These are phyloP conservation scores for Chaetodon auriga DNA, from an alignment of 2,113 vertebrate species.

Conservation along the genomic window DNA sequence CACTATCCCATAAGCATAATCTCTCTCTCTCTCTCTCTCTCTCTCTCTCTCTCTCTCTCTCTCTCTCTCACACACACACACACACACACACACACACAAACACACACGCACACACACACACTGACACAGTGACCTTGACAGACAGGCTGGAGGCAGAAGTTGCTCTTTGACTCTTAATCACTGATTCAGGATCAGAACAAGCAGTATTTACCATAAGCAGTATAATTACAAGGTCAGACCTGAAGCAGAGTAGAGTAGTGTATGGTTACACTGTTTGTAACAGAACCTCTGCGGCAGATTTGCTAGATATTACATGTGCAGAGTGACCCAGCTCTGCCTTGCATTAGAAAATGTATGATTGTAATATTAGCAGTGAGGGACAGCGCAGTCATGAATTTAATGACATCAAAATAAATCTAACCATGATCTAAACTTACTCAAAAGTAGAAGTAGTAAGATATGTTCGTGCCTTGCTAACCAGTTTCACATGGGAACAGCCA, in stretches of 20 bases:
- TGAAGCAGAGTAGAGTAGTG: not conserved
- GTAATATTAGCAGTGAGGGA: not conserved
- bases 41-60: not conserved
- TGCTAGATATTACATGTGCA: not conserved
- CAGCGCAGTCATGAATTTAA: not conserved
- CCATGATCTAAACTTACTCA: not conserved
- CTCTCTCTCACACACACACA: not conserved
- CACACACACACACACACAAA: conserved; percentile 4
- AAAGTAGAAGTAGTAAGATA: not conserved
- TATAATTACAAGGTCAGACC: conserved; percentile 29
- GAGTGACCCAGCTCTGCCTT: not conserved
- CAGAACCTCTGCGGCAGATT: not conserved
- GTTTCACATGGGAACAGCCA: not conserved
- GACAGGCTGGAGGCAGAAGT: conserved; percentile 48
- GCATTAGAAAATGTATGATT: not conserved
- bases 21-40: conserved; percentile 9
- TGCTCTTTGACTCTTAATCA: conserved; percentile 63
- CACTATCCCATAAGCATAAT: conserved; percentile 53
- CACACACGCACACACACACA: conserved; percentile 45
- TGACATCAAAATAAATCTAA: not conserved
- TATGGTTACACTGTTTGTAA: not conserved
- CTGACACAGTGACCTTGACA: conserved; percentile 61
- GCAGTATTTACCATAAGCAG: conserved; percentile 25
- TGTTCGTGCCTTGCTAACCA: not conserved
- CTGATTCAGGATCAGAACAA: conserved; percentile 44